These are phyloP conservation scores for Drosophila orena DNA, from an alignment of 1,140 invertebrate genomes.

Conservation along the genomic window DNA sequence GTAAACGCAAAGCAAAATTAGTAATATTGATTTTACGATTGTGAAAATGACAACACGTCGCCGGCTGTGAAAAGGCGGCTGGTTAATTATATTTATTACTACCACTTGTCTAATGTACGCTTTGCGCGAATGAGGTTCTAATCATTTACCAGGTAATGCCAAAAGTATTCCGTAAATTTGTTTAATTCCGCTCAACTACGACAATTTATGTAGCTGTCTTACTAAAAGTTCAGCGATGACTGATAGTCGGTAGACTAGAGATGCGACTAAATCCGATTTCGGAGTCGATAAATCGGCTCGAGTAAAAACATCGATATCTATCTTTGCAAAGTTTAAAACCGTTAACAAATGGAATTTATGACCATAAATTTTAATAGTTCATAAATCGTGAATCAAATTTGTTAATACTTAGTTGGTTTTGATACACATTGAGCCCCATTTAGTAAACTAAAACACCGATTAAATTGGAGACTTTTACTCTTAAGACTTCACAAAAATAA, in stretches of 20 bases:
- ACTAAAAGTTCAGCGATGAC: background rate
- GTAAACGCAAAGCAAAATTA: conserved; percentile 69
- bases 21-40: conserved; percentile 75
- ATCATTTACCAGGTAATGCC: conserved; percentile 28
- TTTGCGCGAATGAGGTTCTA: no score
- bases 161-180: conserved; percentile 18
- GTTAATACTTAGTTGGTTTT: no score
- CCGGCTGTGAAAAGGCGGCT: background rate
- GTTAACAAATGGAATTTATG: no score
- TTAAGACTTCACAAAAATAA: conserved; percentile 3
- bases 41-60: conserved; percentile 49
- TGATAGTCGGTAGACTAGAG: background rate
- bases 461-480: background rate
- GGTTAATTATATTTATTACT: no score
- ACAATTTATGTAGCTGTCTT: background rate
- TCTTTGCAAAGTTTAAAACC: no score
- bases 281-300: no score
- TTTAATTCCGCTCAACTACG: conserved; percentile 21
- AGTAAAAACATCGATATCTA: no score
- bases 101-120: background rate
- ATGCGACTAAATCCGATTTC: no score
- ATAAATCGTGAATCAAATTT: no score
- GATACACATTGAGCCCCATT: no score
- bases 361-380: no score
- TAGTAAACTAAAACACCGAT: background rate